Evolutionary conservation across 2,888 invertebrate genomes (phyloP).

Genomic region (Acronicta leporina): DNA sequence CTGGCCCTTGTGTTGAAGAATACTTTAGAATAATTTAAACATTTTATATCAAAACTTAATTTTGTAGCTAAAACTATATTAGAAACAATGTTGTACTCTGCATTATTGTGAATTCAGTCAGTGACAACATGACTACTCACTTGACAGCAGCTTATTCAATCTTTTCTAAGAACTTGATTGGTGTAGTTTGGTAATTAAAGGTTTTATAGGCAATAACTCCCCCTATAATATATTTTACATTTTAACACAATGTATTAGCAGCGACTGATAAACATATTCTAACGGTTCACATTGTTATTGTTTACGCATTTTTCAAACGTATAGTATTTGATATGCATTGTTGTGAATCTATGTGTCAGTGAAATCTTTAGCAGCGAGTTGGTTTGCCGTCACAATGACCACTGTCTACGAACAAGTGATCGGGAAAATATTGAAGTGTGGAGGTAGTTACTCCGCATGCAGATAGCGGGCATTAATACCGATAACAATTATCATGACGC

Average conservation of each 20-base stretch:
- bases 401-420: slow-evolving; percentile 13
- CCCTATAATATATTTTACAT: neutral
- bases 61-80: too few relatives aligned
- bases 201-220: neutral
- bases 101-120: neutral
- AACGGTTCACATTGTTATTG: slow-evolving; percentile 12
- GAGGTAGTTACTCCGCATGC: slow-evolving; percentile 37
- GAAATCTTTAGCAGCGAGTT: slow-evolving; percentile 1
- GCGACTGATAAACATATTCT: neutral
- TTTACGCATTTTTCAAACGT: slow-evolving; percentile 12
- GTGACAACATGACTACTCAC: neutral
- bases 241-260: neutral
- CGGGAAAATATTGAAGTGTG: slow-evolving; percentile 42
- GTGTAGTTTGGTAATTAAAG: neutral
- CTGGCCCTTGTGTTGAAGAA: neutral
- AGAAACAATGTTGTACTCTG: too few relatives aligned
- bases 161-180: neutral
- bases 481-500: slow-evolving; percentile 82
- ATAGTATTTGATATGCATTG: slow-evolving; percentile 8
- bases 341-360: neutral
- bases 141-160: neutral
- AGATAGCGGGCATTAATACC: slow-evolving; percentile 71
- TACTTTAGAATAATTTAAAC: neutral
- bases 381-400: slow-evolving; percentile 6
- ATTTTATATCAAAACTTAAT: slow-evolving; percentile 5